A percentile compares a stretch with the other conserved stretches of the same genome.
phyloP scores from a whole-genome alignment of 2,797 vertebrate genomes.

The Chloroceryle inda region DNA sequence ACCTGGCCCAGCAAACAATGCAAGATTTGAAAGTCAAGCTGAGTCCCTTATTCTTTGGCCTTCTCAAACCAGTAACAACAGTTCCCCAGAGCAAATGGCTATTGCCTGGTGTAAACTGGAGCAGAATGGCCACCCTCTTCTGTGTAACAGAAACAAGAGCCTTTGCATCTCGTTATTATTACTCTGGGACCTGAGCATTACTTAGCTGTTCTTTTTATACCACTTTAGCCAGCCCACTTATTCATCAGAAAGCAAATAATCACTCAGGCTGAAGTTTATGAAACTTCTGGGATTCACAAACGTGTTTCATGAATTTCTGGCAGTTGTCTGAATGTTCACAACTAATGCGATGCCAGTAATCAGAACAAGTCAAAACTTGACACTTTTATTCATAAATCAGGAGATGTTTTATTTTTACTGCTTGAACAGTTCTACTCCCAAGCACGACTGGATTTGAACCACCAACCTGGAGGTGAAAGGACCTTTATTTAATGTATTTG shows the following conservation, averaged over 20 bases:
- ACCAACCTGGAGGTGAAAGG: constrained; percentile 61
- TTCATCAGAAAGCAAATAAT: constrained; percentile 55
- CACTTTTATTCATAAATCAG: constrained; percentile 69
- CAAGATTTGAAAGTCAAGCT: background rate
- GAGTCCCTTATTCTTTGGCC: background rate
- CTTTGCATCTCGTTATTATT: background rate
- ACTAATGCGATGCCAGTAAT: constrained; percentile 68
- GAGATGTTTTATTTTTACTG: constrained; percentile 64
- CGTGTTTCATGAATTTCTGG: constrained; percentile 62
- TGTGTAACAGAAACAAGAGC: background rate
- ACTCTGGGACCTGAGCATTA: background rate
- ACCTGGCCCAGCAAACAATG: background rate
- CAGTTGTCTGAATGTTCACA: constrained; percentile 61
- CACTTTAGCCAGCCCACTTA: background rate
- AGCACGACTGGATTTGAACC: constrained; percentile 62
- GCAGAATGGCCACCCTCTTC: background rate
- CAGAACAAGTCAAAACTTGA: constrained; percentile 66
- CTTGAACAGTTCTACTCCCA: constrained; percentile 54
- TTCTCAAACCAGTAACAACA: background rate
- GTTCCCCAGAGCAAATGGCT: background rate
- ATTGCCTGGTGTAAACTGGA: background rate
- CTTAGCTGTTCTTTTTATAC: background rate
- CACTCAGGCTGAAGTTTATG: constrained; percentile 57
- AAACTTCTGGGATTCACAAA: constrained; percentile 70
- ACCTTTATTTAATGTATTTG: constrained; percentile 56